A percentile compares a stretch with the other conserved stretches of the same genome.
Conservation (phyloP, 2,113 vertebrate species). For the Lagenorhynchus albirostris region DNA sequence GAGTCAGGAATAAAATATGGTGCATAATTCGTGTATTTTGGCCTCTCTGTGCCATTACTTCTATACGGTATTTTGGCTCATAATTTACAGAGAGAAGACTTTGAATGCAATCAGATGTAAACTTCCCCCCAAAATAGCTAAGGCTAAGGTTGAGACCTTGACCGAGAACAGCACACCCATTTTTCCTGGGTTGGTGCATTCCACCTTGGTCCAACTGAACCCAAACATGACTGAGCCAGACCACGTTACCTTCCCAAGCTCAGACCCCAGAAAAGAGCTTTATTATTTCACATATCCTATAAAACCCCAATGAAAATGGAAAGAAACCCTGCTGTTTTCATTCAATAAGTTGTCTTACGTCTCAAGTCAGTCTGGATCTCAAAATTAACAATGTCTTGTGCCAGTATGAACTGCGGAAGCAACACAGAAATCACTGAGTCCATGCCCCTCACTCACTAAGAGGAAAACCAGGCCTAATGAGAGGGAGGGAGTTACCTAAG, state of each 20-base stretch:
- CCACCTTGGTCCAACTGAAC: background rate
- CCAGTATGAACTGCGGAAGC: background rate
- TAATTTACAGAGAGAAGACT: background rate
- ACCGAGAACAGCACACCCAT: background rate
- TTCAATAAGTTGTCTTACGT: background rate
- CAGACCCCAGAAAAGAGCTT: background rate
- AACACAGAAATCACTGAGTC: background rate
- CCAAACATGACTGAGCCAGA: background rate
- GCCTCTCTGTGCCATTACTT: conserved; percentile 37
- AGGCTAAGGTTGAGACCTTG: background rate
- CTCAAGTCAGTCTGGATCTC: background rate
- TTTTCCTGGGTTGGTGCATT: background rate
- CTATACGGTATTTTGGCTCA: conserved; percentile 45
- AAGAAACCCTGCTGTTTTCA: background rate
- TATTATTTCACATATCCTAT: background rate
- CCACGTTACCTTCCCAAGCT: background rate
- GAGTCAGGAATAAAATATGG: conserved; percentile 33
- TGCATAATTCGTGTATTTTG: background rate
- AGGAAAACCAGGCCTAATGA: background rate
- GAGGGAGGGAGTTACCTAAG: background rate
- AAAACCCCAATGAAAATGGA: background rate
- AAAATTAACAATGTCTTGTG: background rate
- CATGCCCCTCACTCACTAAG: background rate
- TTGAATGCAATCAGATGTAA: background rate
- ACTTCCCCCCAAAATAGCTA: background rate